Conservation (phyloP, 2,888 invertebrate species). For the Lithophane semibrunnea region DNA sequence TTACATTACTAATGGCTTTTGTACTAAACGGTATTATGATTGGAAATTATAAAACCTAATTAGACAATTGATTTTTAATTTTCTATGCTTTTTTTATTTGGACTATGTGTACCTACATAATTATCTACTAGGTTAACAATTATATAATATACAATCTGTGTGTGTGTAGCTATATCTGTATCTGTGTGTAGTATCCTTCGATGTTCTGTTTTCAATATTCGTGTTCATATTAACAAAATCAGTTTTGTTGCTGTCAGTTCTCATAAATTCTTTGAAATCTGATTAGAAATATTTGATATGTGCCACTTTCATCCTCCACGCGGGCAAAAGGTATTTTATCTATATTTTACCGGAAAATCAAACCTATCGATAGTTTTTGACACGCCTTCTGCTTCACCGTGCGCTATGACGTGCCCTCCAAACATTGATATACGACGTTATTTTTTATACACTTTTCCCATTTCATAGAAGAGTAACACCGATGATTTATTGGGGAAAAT, state of each 20-base stretch:
- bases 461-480: constrained; percentile 30
- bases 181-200: no score
- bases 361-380: constrained; percentile 52
- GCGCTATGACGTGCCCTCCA: constrained; percentile 54
- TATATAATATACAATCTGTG: no score
- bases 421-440: constrained; percentile 59
- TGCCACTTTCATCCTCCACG: constrained; percentile 4
- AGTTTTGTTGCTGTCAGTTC: not conserved
- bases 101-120: not conserved
- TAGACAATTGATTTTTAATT: not conserved
- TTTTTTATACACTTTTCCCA: constrained; percentile 56
- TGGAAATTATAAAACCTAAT: not conserved
- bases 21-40: not conserved
- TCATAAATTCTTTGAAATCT: constrained; percentile 7
- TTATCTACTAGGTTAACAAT: not conserved
- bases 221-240: not conserved
- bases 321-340: not conserved
- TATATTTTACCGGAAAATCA: constrained; percentile 32
- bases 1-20: constrained; percentile 35
- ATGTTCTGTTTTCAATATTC: not conserved
- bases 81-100: not conserved
- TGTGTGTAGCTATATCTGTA: not conserved
- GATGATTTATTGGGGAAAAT: constrained; percentile 24
- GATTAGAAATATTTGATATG: not conserved
- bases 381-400: constrained; percentile 52